Evolutionary conservation across 2,888 invertebrate species (phyloP).

Genomic region (Drosophila flavopinicola): DNA sequence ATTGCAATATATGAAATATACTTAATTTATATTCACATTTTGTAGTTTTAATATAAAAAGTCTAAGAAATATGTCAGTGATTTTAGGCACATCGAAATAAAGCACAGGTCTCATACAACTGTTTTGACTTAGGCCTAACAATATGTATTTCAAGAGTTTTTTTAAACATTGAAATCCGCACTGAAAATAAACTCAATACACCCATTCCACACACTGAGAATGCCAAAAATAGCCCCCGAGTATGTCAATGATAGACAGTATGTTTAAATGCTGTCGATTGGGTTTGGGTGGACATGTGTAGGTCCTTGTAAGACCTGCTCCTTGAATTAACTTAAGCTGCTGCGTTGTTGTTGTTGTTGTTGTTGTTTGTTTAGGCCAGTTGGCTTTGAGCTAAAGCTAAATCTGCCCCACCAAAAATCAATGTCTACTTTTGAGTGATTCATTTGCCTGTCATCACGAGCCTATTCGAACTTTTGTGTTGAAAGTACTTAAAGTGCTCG

Average conservation of each 20-base stretch:
- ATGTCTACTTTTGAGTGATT: conserved; percentile 23
- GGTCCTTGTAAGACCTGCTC: background rate
- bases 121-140: no score
- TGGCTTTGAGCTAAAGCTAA: background rate
- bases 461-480: conserved; percentile 21
- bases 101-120: no score
- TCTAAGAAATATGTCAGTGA: no score
- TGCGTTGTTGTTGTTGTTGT: background rate
- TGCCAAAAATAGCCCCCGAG: no score
- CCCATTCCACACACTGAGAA: no score
- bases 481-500: conserved; percentile 17
- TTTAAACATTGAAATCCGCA: no score
- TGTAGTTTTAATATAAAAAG: no score
- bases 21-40: no score
- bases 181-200: no score
- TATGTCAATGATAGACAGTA: background rate
- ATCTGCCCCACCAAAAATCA: background rate
- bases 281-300: conserved; percentile 7
- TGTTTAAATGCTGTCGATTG: background rate
- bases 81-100: no score
- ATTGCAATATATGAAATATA: background rate
- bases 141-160: no score
- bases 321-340: conserved; percentile 1
- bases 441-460: conserved; percentile 22
- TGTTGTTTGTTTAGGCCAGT: conserved; percentile 10